A percentile compares a stretch with the other conserved stretches of the same genome.
These are phyloP conservation scores for Macrophya annulata DNA, from an alignment of 2,888 invertebrate species.

Conservation along the genomic window DNA sequence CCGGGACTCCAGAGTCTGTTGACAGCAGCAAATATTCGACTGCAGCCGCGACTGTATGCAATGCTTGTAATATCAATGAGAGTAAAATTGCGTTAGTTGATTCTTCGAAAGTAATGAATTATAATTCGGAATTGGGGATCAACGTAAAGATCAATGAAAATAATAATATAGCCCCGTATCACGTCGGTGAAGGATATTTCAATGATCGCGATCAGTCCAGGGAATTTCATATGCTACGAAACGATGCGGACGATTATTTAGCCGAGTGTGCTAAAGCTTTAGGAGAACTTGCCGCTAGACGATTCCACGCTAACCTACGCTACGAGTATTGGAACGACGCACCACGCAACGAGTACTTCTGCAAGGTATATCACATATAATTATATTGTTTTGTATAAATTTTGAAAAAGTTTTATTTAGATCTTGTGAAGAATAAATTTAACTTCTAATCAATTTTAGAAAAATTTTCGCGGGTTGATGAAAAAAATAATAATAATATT, in stretches of 20 bases:
- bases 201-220: background rate
- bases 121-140: background rate
- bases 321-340: conserved; percentile 37
- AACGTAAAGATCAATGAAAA: background rate
- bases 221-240: background rate
- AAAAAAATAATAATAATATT: background rate
- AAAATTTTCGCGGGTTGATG: background rate
- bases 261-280: conserved; percentile 12
- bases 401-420: background rate
- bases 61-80: background rate
- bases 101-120: background rate
- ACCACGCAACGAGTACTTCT: background rate
- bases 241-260: background rate
- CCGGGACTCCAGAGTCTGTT: background rate
- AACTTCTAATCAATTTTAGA: background rate
- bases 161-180: background rate
- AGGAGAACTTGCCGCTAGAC: conserved; percentile 41
- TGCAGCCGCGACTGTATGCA: no score
- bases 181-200: background rate
- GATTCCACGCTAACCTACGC: conserved; percentile 30
- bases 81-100: background rate
- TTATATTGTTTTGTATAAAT: background rate
- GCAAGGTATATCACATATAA: conserved; percentile 5
- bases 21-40: background rate
- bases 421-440: background rate